These are phyloP conservation scores for Prietella phreatophila DNA, from an alignment of 2,113 vertebrate species.

Conservation along the genomic window DNA sequence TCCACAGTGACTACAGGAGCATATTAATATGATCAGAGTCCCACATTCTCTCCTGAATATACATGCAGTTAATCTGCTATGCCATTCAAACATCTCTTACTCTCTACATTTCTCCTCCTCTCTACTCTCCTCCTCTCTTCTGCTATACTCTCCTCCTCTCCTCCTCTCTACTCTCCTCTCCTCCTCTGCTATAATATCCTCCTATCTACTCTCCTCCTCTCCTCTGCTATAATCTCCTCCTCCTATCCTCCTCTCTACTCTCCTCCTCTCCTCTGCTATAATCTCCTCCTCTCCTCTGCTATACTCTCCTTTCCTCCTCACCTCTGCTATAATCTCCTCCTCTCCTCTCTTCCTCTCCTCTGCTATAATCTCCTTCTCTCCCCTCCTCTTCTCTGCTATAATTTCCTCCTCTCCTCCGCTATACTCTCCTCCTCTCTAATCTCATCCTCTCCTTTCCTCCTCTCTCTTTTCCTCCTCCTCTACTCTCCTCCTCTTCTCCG, in stretches of 20 bases:
- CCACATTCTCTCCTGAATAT: no score
- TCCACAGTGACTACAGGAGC: not conserved
- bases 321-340: no score
- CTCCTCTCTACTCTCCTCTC: conserved; percentile 17
- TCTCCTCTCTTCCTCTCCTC: not conserved
- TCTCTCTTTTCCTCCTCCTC: no score
- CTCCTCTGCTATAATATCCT: conserved; percentile 20
- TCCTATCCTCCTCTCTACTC: conserved; percentile 9
- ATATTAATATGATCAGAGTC: not conserved
- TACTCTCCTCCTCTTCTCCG: no score
- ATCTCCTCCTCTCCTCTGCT: not conserved
- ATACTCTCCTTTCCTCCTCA: not conserved
- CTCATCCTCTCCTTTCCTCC: no score
- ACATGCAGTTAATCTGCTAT: not conserved
- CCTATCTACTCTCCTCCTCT: conserved; percentile 30
- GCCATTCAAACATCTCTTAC: not conserved
- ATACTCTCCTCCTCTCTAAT: no score
- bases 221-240: conserved; percentile 20
- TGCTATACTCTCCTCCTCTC: conserved; percentile 17
- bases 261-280: no score
- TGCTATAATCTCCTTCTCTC: no score
- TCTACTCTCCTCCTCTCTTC: conserved; percentile 3
- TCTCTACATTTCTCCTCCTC: no score
- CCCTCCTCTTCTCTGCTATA: not conserved
- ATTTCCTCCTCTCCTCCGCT: no score